These are phyloP conservation scores for Schizotus pectinicornis DNA, from an alignment of 2,888 invertebrate species.

Conservation along the genomic window DNA sequence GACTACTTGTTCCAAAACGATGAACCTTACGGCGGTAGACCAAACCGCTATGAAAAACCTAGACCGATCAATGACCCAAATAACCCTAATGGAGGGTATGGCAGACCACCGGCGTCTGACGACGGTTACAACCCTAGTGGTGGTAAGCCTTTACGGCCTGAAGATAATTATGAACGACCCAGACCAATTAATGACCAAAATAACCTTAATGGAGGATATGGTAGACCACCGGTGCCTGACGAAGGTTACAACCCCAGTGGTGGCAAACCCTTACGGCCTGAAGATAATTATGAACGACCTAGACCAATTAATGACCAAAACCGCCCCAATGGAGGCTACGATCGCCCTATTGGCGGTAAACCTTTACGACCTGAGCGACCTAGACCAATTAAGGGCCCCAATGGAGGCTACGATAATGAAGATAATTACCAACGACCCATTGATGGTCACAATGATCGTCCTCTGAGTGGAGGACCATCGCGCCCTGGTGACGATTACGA, in stretches of 20 bases:
- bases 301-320: slow-evolving; percentile 15
- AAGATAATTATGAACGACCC: slow-evolving; percentile 14
- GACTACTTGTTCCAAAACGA: background rate
- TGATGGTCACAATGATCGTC: background rate
- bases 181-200: slow-evolving; percentile 21
- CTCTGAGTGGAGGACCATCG: slow-evolving; percentile 12
- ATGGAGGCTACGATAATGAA: no score
- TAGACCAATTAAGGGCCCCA: slow-evolving; percentile 3
- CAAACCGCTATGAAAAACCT: slow-evolving; percentile 14
- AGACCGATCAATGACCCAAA: slow-evolving; percentile 8
- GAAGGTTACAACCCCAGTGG: slow-evolving; percentile 35
- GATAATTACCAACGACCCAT: no score
- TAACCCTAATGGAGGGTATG: slow-evolving; percentile 8
- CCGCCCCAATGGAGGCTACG: background rate
- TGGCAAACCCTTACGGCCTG: slow-evolving; percentile 10
- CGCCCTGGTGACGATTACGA: slow-evolving; percentile 12
- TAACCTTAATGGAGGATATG: slow-evolving; percentile 30
- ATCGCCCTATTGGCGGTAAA: background rate
- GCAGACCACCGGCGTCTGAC: slow-evolving; percentile 4
- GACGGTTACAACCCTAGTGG: slow-evolving; percentile 19
- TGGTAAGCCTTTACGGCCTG: slow-evolving; percentile 13
- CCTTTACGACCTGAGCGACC: background rate
- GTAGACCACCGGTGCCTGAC: no score
- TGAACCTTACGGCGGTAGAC: background rate
- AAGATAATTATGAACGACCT: slow-evolving; percentile 29